These are phyloP conservation scores for Lacanobia wlatinum DNA, from an alignment of 2,888 invertebrate genomes.

Conservation along the genomic window DNA sequence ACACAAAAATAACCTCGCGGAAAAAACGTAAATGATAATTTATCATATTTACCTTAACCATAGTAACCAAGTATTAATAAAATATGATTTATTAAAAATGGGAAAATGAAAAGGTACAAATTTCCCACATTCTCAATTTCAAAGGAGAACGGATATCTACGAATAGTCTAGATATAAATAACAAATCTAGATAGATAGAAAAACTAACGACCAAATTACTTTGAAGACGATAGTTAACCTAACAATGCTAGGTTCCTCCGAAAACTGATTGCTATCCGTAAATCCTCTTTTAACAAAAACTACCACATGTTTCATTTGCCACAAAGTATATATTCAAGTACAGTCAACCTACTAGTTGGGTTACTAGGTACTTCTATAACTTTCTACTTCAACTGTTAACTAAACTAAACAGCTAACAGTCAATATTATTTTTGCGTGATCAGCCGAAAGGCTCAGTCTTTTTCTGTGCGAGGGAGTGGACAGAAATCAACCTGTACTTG, in stretches of 20 bases:
- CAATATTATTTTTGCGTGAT: neutral
- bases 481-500: no score
- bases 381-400: neutral
- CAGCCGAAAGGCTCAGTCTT: no score
- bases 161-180: neutral
- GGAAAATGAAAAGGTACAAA: neutral
- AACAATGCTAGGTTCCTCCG: slow-evolving; percentile 7
- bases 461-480: neutral
- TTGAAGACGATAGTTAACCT: neutral
- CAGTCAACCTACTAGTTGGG: neutral
- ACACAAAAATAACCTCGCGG: neutral
- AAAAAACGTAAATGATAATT: slow-evolving; percentile 2
- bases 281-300: slow-evolving; percentile 43
- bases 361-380: no score
- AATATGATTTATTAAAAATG: neutral
- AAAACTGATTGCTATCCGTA: slow-evolving; percentile 39
- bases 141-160: neutral
- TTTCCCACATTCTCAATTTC: neutral
- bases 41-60: neutral
- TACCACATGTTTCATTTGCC: slow-evolving; percentile 40
- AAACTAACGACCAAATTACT: neutral
- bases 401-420: neutral
- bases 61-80: neutral
- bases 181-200: neutral
- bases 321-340: slow-evolving; percentile 33